A percentile compares a stretch with the other conserved stretches of the same genome.
Conservation (phyloP, 2,797 vertebrate species). For the Florisuga fusca region DNA sequence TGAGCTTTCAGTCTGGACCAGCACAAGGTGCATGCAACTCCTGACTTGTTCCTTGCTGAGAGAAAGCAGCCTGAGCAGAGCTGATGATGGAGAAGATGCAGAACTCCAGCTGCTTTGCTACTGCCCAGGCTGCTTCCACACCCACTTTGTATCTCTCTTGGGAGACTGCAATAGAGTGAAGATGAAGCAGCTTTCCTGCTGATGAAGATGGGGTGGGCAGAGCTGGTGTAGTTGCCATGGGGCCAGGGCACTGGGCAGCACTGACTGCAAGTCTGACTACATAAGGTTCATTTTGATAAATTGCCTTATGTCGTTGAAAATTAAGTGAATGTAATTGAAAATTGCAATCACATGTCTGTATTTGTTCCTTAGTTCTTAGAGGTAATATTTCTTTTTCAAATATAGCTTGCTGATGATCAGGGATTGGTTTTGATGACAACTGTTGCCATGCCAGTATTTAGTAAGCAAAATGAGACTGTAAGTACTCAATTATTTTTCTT, state of each 20-base stretch:
- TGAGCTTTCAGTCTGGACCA: neutral
- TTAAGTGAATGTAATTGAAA: neutral
- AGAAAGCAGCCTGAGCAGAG: neutral
- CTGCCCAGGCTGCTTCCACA: conserved; percentile 7
- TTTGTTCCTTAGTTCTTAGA: conserved; percentile 30
- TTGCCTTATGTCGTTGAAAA: neutral
- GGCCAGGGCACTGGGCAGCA: rapidly evolving
- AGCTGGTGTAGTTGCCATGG: neutral
- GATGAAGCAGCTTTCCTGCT: neutral
- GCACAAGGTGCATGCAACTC: neutral
- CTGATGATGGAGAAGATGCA: neutral
- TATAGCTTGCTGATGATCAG: conserved; percentile 88
- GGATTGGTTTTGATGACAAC: conserved; percentile 93
- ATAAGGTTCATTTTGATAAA: neutral
- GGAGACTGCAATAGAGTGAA: neutral
- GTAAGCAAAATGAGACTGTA: conserved; percentile 98
- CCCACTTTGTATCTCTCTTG: neutral
- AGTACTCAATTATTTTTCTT: conserved; percentile 76
- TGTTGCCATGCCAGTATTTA: conserved; percentile 98
- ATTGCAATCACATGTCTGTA: neutral
- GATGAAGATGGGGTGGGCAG: neutral
- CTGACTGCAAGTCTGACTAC: neutral
- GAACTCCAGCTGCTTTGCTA: conserved; percentile 30
- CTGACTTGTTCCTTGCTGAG: neutral
- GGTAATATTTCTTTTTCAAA: conserved; percentile 56